Base-by-base conservation (phyloP, 2,888 invertebrate genomes). In the Heliconius ethilla region DNA sequence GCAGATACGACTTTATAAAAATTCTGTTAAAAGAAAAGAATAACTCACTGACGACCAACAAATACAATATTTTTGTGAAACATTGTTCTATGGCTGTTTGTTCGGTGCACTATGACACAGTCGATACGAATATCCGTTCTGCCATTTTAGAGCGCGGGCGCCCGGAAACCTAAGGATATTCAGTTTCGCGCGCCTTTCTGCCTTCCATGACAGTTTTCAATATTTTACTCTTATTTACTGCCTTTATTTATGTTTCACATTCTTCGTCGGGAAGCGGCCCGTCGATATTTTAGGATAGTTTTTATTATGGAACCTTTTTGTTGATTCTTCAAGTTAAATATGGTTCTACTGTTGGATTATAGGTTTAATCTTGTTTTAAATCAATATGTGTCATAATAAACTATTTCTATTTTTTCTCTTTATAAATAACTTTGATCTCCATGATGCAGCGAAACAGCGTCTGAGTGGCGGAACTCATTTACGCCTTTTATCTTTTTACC, bases 181-280 rank as follows among this genome's bases (percentile, higher is more conserved):
- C 93, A 92, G 91, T 91, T 91, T 89, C 92, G 89, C 91, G 89
- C 90, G 90, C 91, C 89, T 91, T 91, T 92, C 91, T 91, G 86
- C 89, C 89, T 90, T 89, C 91, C 89, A 89, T 92, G 94, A 94
- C 94, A 92, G 86, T 94, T 93, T 92, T 90, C 94, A 91, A 94
- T 94, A 94, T 94, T 93, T 94, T 84, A 92, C 91, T 91, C 91
- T 94, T 94, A 94, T 94, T 94, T 94, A 94, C 91, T 88, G 92
- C 89, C 85, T 91, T 94, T 94, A 94, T 94, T 93, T 94, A 93
- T 94, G 92, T 89, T 87, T 83, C 83, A 87, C 87, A 91, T 93
- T 92, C 92, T 92, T 92, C 83, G 87, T 69, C 72, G 79, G 78
- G 78, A 81, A 80, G 45, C 62, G 74, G 70, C 66, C 73, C 75